Evolutionary conservation across 2,797 vertebrate genomes (phyloP), one percentile per base, ranked within the genome.

Genomic region (Eulemur coronatus): DNA sequence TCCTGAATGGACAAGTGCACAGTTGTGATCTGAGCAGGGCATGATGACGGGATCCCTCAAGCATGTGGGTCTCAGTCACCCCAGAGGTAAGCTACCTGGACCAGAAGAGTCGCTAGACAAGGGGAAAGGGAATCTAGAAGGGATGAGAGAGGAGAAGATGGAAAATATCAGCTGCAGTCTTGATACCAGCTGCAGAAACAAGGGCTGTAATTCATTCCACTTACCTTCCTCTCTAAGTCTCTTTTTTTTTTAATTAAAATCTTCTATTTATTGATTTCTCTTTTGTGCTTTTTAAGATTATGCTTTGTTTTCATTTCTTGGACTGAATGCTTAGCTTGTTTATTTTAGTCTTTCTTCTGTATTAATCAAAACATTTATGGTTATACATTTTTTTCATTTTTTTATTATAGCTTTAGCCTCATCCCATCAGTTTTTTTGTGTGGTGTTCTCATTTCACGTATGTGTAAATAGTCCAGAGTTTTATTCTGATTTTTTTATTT

Each of bases 331-430:
- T 41, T 61, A 38, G 43, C 22, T 76, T 86, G 18, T 35, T 85
- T 89, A 70, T 46, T 81, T 89, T 94, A 86, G 24, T 89, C 50
- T 94, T 93, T 30, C 63, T 46, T 92, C n/a, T 69, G 35, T 88
- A 87, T 81, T 88, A 73, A 52, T 69, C 30, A 89, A 82, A 92
- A 78, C 5, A 70, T 89, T 73, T 55, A 26, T 18, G 12, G 5
- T 75, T 75, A 18, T 50, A 24, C 14, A 57, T 57, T 57, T 55
- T 55, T 55, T 55, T 55, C 20, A 55, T 67, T 67, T 81, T 88
- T 94, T 78, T 84, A 89, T 85, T 93, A 61, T 41, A 65, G 33
- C 28, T 73, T 89, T 43, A 85, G 55, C 11, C 38, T 73, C 4
- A 69, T 63, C 46, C 38, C 17, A n/a, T 91, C 50, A 38, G 20